Evolutionary conservation across 2,113 vertebrate genomes (phyloP).

Genomic region (Zapus hudsonius): DNA sequence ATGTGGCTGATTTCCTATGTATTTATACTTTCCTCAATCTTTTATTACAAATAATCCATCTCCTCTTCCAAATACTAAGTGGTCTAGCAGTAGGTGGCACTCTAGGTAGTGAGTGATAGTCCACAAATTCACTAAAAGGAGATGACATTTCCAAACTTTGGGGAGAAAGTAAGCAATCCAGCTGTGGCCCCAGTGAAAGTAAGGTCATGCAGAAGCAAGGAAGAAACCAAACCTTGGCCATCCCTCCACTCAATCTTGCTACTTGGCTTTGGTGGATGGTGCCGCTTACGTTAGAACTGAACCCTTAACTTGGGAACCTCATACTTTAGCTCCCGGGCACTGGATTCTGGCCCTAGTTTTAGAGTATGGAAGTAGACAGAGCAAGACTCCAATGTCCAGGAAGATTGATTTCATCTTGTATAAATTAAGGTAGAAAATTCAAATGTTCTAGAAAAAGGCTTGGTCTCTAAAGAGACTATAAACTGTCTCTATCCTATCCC

Average conservation of each 20-base stretch:
- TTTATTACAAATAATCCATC: not conserved
- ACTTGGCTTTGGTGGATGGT: not conserved
- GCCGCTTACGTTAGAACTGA: not conserved
- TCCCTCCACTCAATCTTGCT: not conserved
- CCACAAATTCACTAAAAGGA: not conserved
- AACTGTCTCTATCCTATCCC: not conserved
- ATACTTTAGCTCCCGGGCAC: not conserved
- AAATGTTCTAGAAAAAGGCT: not conserved
- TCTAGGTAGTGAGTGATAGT: not conserved
- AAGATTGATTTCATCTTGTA: slow-evolving; percentile 39
- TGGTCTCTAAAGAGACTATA: not conserved
- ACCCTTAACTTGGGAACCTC: not conserved
- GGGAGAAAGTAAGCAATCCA: not conserved
- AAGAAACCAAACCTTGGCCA: not conserved
- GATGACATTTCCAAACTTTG: not conserved
- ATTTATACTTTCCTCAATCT: not conserved
- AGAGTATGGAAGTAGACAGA: not conserved
- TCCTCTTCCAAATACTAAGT: not conserved
- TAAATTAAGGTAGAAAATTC: slow-evolving; percentile 31
- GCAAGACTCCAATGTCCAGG: not conserved
- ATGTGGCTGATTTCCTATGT: not conserved
- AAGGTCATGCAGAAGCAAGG: not conserved
- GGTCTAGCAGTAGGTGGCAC: not conserved
- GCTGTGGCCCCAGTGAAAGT: not conserved
- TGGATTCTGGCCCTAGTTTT: not conserved